Percentiles rank a stretch among this genome's conserved stretches.
Conservation (phyloP, 1,140 invertebrate genomes). For the Ceratosolen solmsi region DNA sequence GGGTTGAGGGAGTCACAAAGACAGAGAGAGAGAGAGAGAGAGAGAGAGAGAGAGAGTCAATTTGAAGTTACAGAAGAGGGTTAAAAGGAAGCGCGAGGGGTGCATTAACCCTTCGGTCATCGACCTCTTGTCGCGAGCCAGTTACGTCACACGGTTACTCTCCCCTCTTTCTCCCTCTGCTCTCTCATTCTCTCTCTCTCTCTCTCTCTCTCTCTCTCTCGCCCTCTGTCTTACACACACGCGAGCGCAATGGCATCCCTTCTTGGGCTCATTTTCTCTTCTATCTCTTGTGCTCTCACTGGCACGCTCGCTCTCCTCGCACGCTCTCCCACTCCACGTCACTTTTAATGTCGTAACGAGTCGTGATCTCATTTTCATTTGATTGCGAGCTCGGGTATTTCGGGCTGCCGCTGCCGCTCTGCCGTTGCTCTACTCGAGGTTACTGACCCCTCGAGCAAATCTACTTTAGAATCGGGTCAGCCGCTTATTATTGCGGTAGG, state of each 20-base stretch:
- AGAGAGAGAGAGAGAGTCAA: background rate
- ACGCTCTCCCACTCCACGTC: conserved; percentile 58
- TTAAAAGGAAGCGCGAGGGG: conserved; percentile 63
- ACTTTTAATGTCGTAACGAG: conserved; percentile 74
- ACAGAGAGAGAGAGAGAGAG: background rate
- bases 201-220: no score
- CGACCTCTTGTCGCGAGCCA: conserved; percentile 63
- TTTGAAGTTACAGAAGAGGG: conserved; percentile 47
- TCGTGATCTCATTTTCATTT: conserved; percentile 75
- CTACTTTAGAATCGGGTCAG: conserved; percentile 72
- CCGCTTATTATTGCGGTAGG: conserved; percentile 72
- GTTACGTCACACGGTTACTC: conserved; percentile 65
- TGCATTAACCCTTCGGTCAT: conserved; percentile 71
- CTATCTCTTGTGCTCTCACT: background rate
- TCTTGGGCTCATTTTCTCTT: background rate
- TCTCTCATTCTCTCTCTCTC: background rate
- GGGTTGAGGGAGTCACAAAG: background rate
- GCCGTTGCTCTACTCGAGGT: conserved; percentile 60
- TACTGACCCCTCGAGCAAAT: conserved; percentile 69
- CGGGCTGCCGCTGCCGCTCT: conserved; percentile 52
- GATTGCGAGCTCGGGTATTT: conserved; percentile 71
- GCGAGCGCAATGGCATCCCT: no score
- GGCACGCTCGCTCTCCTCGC: background rate
- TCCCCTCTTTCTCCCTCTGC: background rate
- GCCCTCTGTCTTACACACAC: background rate